phyloP scores from a whole-genome alignment of 2,797 vertebrate species.

The Aselliscus stoliczkanus region DNA sequence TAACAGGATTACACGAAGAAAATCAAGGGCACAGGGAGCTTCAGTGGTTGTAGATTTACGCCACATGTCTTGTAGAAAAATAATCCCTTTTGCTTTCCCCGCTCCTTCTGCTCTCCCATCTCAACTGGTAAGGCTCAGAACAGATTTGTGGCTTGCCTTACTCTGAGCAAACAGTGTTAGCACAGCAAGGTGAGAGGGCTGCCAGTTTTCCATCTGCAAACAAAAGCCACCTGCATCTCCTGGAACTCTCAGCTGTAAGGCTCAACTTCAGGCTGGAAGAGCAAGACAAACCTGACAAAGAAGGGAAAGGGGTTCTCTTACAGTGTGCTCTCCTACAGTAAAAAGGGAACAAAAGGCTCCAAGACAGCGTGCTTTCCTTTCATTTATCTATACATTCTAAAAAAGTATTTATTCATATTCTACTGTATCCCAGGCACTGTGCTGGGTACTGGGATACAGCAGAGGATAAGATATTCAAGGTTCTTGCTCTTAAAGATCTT shows the following conservation, averaged over 20 bases:
- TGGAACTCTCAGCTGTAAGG: not conserved
- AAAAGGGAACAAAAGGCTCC: not conserved
- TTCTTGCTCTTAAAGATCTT: not conserved
- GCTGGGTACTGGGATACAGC: not conserved
- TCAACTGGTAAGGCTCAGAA: not conserved
- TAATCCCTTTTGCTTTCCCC: not conserved
- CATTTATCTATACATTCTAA: not conserved
- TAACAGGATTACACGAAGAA: not conserved
- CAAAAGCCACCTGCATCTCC: not conserved
- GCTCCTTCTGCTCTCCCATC: not conserved
- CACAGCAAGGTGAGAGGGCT: not conserved
- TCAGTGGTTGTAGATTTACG: not conserved
- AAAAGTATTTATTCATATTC: not conserved
- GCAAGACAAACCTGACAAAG: not conserved
- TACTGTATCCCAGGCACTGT: not conserved
- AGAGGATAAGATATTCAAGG: not conserved
- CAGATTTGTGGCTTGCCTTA: not conserved
- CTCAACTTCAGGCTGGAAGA: not conserved
- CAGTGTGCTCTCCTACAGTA: not conserved
- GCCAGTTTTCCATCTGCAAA: conserved; percentile 23
- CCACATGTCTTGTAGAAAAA: not conserved
- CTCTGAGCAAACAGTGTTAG: not conserved
- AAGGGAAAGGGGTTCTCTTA: not conserved
- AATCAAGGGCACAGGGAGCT: not conserved
- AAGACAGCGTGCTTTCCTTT: not conserved